Evolutionary conservation across 2,113 vertebrate species (phyloP).

Genomic region (Sigmodon hispidus): DNA sequence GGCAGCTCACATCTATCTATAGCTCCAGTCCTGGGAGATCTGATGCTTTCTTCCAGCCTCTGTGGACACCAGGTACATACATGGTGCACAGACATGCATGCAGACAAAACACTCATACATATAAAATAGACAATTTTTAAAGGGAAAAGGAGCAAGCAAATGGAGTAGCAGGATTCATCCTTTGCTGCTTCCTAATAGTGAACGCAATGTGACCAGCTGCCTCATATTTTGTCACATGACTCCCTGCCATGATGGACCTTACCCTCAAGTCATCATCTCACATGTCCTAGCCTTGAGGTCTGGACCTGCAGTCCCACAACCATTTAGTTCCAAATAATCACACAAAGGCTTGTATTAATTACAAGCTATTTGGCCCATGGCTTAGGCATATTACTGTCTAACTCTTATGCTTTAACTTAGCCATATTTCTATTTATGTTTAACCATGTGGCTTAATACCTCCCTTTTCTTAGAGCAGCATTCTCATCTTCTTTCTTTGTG

Average conservation of each 20-base stretch:
- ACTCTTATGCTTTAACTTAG: no score
- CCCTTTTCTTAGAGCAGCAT: no score
- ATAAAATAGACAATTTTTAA: not conserved
- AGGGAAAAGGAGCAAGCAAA: not conserved
- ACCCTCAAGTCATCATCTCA: not conserved
- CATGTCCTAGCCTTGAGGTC: no score
- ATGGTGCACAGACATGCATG: not conserved
- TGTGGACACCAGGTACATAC: not conserved
- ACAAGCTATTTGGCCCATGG: no score
- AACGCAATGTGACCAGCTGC: not conserved
- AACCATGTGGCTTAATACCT: no score
- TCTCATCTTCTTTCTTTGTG: no score
- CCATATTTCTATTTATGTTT: no score
- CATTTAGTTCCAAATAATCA: no score
- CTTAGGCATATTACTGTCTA: no score
- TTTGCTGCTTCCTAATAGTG: not conserved
- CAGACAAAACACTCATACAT: not conserved
- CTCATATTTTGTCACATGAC: not conserved
- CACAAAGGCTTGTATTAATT: no score
- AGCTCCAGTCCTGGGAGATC: not conserved
- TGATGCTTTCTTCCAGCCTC: not conserved
- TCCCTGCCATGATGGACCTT: not conserved
- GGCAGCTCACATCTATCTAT: not conserved
- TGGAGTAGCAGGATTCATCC: not conserved
- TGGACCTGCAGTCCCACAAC: no score